phyloP scores from a whole-genome alignment of 1,140 invertebrate genomes.

The Octopus sinensis region DNA sequence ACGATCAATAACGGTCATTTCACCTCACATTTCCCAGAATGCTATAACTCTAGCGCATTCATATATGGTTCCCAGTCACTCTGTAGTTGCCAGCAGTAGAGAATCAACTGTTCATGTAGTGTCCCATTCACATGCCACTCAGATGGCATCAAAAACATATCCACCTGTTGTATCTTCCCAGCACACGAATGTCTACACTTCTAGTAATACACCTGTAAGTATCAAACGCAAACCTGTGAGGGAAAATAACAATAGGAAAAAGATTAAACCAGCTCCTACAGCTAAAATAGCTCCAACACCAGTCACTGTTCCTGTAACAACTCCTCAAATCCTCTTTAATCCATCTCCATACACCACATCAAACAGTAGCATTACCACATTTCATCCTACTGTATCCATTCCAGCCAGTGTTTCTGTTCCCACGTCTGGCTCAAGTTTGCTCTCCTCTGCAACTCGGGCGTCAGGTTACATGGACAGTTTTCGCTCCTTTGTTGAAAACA shows the following conservation, averaged over 20 bases:
- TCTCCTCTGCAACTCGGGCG: constrained; percentile 8
- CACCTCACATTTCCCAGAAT: constrained; percentile 21
- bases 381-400: constrained; percentile 11
- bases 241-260: constrained; percentile 33
- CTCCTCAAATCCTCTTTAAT: constrained; percentile 60
- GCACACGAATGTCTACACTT: neutral
- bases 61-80: constrained; percentile 43
- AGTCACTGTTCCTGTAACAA: constrained; percentile 64
- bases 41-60: constrained; percentile 34
- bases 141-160: neutral
- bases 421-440: neutral
- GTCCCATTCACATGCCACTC: constrained; percentile 47
- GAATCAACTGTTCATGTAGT: constrained; percentile 59
- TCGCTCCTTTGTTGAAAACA: constrained; percentile 55
- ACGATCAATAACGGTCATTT: constrained; percentile 15
- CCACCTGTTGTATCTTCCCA: neutral
- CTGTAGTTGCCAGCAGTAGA: constrained; percentile 41
- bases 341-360: constrained; percentile 63
- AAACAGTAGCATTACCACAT: constrained; percentile 33
- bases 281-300: constrained; percentile 60
- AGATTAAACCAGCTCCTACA: constrained; percentile 23
- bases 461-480: constrained; percentile 54
- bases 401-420: constrained; percentile 15
- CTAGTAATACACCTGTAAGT: neutral
- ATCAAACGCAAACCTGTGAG: constrained; percentile 29